Evolutionary conservation across 2,113 vertebrate genomes (phyloP).

Genomic region (Edolisoma coerulescens): DNA sequence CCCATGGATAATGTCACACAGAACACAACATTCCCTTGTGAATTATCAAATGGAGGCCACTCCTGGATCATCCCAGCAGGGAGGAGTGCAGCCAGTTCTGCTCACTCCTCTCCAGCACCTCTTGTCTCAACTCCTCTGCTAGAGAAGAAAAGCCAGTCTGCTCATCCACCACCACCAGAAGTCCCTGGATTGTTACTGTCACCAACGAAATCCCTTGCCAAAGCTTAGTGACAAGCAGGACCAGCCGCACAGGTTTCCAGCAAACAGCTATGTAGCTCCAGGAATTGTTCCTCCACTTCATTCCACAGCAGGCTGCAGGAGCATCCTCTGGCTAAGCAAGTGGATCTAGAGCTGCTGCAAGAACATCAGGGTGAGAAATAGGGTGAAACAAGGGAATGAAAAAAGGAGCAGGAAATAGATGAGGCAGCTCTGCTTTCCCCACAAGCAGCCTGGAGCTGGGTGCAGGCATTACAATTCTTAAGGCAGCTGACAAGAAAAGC

Average conservation of each 20-base stretch:
- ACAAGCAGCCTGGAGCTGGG: neutral
- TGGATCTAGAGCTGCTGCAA: neutral
- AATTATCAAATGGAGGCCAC: neutral
- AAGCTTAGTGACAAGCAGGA: neutral
- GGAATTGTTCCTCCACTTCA: accelerated
- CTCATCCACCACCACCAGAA: neutral
- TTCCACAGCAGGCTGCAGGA: neutral
- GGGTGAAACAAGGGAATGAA: neutral
- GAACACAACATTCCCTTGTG: neutral
- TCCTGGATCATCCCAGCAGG: neutral
- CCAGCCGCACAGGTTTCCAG: neutral
- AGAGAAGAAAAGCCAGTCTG: neutral
- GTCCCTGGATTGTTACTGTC: neutral
- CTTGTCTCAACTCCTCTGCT: neutral
- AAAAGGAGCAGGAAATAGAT: neutral
- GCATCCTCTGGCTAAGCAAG: neutral
- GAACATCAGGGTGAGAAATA: neutral
- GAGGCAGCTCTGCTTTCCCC: neutral
- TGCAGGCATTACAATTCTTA: neutral
- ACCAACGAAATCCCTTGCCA: neutral
- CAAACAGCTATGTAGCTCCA: neutral
- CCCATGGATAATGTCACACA: neutral
- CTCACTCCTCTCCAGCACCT: neutral
- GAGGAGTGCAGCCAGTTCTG: neutral
- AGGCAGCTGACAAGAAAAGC: neutral